phyloP scores from a whole-genome alignment of 2,797 vertebrate species.

The Coluber constrictor region DNA sequence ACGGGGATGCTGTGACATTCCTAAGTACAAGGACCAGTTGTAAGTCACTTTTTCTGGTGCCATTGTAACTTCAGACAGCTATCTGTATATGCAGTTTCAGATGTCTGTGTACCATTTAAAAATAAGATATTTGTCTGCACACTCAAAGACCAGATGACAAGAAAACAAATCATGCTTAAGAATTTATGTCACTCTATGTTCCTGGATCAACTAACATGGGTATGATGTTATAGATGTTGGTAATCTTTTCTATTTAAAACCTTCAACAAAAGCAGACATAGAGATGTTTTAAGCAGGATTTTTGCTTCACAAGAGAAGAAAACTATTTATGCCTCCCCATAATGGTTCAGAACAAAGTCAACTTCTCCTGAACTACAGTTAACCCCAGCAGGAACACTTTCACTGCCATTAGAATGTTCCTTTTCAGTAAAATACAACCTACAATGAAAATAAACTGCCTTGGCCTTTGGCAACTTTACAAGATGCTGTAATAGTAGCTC shows the following conservation, averaged over 20 bases:
- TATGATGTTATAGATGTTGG: neutral
- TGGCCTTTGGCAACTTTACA: neutral
- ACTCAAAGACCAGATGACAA: neutral
- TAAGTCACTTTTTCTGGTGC: neutral
- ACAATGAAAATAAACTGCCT: neutral
- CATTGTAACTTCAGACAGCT: neutral
- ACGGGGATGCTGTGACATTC: neutral
- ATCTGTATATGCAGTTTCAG: neutral
- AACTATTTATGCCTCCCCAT: neutral
- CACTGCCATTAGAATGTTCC: neutral
- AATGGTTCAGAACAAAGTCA: neutral
- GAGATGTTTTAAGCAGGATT: neutral
- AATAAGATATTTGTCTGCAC: neutral
- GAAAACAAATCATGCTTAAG: neutral
- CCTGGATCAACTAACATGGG: neutral
- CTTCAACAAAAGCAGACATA: neutral
- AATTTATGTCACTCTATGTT: neutral
- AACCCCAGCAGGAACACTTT: neutral
- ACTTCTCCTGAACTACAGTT: neutral
- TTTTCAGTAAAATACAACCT: neutral
- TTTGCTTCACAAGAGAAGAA: neutral
- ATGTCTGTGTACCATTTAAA: neutral
- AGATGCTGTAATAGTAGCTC: neutral
- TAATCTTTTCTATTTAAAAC: neutral
- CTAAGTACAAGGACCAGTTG: neutral